Evolutionary conservation across 2,797 vertebrate species (phyloP), one percentile per base, ranked within the genome.

Genomic region (Forpus xanthops): DNA sequence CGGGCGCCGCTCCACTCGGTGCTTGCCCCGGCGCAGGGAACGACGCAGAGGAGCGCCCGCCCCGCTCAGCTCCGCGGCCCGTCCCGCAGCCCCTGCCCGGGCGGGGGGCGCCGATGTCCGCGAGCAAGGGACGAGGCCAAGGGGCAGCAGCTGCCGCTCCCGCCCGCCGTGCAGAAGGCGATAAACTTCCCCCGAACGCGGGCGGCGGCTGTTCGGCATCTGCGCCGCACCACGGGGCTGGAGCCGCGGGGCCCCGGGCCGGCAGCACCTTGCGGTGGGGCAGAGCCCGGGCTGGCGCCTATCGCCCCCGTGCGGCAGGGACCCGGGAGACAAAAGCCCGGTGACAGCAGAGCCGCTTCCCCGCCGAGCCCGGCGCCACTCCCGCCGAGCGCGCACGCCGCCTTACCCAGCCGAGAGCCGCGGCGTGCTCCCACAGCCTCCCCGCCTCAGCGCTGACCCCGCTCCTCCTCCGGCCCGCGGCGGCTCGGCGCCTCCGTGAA

Each of bases 371-470:
- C 62, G 13, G 62, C 35, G 62, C 49, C 42, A 39, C 55, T 37
- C 49, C 93, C 55, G 28, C 70, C 24, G 7, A 74, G 79, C 45
- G 55, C 71, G 56, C 85, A 28, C 92, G 64, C 80, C 78, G 78
- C 93, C 97, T 97, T 97, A 97, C 97, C 97, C 87, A 72, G 90
- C 92, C 85, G 73, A 60, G 83, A 64, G 82, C 83, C 68, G 44
- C 66, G 64, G 52, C 66, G 55, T 39, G 58, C 39, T 68, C 56
- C 58, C 11, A 27, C 39, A n/a, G 62, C 47, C 62, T 49, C 62
- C 35, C 39, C 30, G 56, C 31, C 33, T 84, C 85, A 89, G 85
- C 82, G 75, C 78, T 61, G 90, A 62, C 58, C 47, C 39, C 65
- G 82, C 67, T 60, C 62, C 81, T 83, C 45, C 89, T 64, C 62